Evolutionary conservation across 2,113 vertebrate species (phyloP).

Genomic region (Melospiza georgiana): DNA sequence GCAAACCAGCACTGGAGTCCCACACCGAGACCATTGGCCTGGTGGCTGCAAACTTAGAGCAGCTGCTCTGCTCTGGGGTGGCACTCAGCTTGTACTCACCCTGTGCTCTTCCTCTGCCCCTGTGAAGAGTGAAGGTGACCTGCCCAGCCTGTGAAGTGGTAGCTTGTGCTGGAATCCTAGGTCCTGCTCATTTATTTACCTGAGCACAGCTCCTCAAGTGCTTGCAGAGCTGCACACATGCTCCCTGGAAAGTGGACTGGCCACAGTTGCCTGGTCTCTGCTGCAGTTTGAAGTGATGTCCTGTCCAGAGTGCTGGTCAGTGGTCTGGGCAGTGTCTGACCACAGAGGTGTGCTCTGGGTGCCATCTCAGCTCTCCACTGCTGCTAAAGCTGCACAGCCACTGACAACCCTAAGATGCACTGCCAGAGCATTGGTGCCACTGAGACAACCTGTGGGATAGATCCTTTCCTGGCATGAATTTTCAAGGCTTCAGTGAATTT

Average conservation of each 20-base stretch:
- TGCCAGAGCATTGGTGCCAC: neutral
- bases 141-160: neutral
- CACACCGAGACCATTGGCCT: rapidly evolving
- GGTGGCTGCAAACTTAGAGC: neutral
- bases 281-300: neutral
- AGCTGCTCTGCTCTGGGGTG: neutral
- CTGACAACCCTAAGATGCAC: rapidly evolving
- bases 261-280: neutral
- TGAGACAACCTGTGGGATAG: neutral
- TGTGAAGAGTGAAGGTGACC: neutral
- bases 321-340: neutral
- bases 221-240: neutral
- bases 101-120: neutral
- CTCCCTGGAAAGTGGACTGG: neutral
- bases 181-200: neutral
- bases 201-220: neutral
- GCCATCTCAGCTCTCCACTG: neutral
- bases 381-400: neutral
- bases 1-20: neutral
- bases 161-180: neutral
- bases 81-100: neutral
- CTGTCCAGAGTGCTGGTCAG: neutral
- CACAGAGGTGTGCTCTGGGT: neutral
- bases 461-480: neutral
- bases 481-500: neutral